Percentiles rank a stretch among this genome's conserved stretches.
These are phyloP conservation scores for Perithous albicinctus DNA, from an alignment of 2,888 invertebrate genomes.

Conservation along the genomic window DNA sequence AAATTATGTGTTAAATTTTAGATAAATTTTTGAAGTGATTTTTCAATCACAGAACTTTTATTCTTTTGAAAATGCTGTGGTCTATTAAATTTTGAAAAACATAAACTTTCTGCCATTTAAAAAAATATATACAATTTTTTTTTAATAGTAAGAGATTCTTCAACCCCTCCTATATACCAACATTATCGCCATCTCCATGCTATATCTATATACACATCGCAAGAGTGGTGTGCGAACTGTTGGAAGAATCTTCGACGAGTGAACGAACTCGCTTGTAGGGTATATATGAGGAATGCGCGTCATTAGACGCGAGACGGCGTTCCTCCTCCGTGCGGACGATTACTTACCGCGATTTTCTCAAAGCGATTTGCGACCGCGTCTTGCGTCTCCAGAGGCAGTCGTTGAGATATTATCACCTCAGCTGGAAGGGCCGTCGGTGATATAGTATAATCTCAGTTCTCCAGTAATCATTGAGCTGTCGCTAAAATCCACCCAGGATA, in stretches of 20 bases:
- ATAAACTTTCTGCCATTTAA: too few species aligned
- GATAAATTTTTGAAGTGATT: too few species aligned
- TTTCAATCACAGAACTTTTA: too few species aligned
- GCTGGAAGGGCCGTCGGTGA: neutral
- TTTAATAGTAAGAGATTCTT: neutral
- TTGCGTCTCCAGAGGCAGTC: too few species aligned
- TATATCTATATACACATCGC: conserved; percentile 33
- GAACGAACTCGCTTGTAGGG: conserved; percentile 20
- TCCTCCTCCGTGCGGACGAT: conserved; percentile 43
- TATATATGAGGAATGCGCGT: conserved; percentile 64
- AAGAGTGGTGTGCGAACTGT: conserved; percentile 44
- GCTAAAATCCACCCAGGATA: neutral
- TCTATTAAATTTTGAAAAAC: too few species aligned
- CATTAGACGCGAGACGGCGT: conserved; percentile 60
- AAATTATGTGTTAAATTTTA: too few species aligned
- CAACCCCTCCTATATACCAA: neutral
- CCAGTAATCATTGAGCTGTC: neutral
- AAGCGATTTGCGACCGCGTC: conserved; percentile 27
- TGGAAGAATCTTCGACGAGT: conserved; percentile 52
- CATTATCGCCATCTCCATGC: conserved; percentile 14
- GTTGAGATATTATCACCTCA: conserved; percentile 6
- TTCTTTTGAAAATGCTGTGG: too few species aligned
- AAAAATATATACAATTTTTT: neutral
- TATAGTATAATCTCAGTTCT: neutral
- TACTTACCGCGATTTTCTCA: conserved; percentile 43